phyloP scores from a whole-genome alignment of 1,140 invertebrate genomes.

The Hyphantria cunea region DNA sequence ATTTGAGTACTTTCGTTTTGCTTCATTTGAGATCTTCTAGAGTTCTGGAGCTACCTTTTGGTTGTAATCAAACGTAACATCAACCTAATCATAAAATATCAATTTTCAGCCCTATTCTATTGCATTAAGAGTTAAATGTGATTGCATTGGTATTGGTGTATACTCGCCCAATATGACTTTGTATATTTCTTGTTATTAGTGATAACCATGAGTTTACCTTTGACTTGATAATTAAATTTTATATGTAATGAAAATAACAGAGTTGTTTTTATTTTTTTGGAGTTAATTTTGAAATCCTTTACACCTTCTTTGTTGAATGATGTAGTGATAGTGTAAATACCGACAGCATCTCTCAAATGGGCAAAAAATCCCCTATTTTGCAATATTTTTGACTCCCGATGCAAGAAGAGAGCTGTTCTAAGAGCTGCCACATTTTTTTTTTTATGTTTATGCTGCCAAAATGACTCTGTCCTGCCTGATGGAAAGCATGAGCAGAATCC shows the following conservation, averaged over 20 bases:
- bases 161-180: conserved; percentile 43
- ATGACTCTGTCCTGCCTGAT: too few species aligned
- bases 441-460: too few species aligned
- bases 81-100: conserved; percentile 18
- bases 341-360: too few species aligned
- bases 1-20: conserved; percentile 42
- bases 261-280: conserved; percentile 41
- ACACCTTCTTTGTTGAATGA: neutral
- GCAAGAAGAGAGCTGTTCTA: too few species aligned
- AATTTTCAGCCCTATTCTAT: conserved; percentile 24
- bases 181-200: conserved; percentile 74
- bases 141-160: conserved; percentile 22
- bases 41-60: too few species aligned
- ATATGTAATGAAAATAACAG: conserved; percentile 54
- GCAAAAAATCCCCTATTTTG: too few species aligned
- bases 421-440: too few species aligned
- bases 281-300: neutral
- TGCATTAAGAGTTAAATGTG: conserved; percentile 22
- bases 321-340: too few species aligned
- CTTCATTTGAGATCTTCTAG: conserved; percentile 24
- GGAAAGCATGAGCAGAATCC: too few species aligned
- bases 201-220: conserved; percentile 61
- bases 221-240: conserved; percentile 76
- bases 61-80: neutral
- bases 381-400: too few species aligned